Evolutionary conservation across 2,113 vertebrate genomes (phyloP), one percentile per base, ranked within the genome.

Genomic region (Bufo bufo): DNA sequence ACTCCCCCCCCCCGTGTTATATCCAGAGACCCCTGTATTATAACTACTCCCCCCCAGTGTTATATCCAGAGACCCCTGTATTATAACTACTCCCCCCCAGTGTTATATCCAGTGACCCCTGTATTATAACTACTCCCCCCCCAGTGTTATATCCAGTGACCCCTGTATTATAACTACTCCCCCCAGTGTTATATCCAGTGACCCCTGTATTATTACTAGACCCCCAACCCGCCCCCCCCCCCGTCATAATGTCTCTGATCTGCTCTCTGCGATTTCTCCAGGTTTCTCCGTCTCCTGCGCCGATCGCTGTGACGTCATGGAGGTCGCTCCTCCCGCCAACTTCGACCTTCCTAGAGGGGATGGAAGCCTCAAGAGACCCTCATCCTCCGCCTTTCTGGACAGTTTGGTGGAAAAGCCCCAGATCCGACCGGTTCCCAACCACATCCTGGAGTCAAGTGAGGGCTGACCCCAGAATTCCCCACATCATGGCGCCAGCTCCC

Each of bases 361-460:
- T 56, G 20, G 43, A 10, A 87, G 65, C 16, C 81, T 75, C n/a
- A 50, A 33, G 45, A 63, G 33, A 47, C n/a, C 71, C 2, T 74
- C 71, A 47, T 47, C 71, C 2, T 47, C 71, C 14, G 10, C n/a
- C 3, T n/a, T 10, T 47, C 54, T 75, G n/a, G 65, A 58, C 7
- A 81, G 77, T n/a, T 49, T 81, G 23, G 52, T 87, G 50, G 43
- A 75, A 43, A 58, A 83, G 7, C 65, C 79, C 0, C 3, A 3
- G 14, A 58, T 4, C 14, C 54, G 50, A 52, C 4, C 80, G 5
- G 86, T 75, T 7, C 86, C 86, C n/a, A 65, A 88, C 69, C 86
- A 88, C 77, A 79, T 88, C 43, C 79, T 82, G 43, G 86, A 88
- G 45, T 75, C 86, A 20, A 82, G 86, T 88, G 56, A 23, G 77